Conservation (phyloP, 2,888 invertebrate species). For the Hypercompe scribonia region DNA sequence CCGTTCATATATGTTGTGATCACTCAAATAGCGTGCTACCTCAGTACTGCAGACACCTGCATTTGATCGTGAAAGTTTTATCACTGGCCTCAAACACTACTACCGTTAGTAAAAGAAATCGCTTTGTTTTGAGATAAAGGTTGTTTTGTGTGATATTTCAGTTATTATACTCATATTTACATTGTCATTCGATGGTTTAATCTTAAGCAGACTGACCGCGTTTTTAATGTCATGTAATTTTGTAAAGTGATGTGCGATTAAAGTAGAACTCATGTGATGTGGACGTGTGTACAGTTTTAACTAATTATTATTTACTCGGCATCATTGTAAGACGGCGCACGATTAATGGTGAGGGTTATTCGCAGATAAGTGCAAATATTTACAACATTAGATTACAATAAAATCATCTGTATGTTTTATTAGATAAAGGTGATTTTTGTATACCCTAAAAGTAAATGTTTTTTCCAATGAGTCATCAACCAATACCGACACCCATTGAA, state of each 20-base stretch:
- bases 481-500: constrained; percentile 1
- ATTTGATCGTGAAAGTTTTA: constrained; percentile 85
- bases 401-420: background rate
- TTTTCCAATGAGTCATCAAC: constrained; percentile 1
- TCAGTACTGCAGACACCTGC: constrained; percentile 71
- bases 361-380: background rate
- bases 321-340: constrained; percentile 24
- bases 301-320: constrained; percentile 18
- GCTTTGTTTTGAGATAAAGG: constrained; percentile 64
- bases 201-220: constrained; percentile 30
- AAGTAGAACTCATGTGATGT: constrained; percentile 34
- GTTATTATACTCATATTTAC: constrained; percentile 52
- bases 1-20: constrained; percentile 64
- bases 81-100: constrained; percentile 78
- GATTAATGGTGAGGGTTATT: constrained; percentile 12
- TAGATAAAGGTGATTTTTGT: background rate
- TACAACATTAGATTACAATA: background rate
- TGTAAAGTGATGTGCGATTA: constrained; percentile 24
- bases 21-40: constrained; percentile 71
- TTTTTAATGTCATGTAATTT: constrained; percentile 25
- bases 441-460: background rate
- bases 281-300: constrained; percentile 25
- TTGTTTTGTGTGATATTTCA: constrained; percentile 61
- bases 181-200: constrained; percentile 43
- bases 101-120: constrained; percentile 81